Conservation (phyloP, 2,888 invertebrate species). For the Augochlorella aurata region DNA sequence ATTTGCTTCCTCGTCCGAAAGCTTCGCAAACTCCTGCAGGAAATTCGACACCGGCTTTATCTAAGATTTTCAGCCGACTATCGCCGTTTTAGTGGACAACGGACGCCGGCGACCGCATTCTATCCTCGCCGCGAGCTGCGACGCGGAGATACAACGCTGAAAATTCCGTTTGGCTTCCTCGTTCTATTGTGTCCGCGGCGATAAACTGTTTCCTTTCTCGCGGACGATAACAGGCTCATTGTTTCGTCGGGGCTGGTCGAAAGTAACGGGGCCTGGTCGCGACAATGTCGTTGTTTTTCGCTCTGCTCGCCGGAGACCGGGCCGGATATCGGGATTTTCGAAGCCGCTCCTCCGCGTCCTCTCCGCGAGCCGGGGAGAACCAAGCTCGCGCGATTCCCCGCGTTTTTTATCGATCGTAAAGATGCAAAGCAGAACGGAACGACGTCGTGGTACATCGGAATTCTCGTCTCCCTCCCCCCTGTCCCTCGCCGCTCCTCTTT, state of each 20-base stretch:
- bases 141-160: constrained; percentile 29
- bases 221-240: constrained; percentile 50
- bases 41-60: neutral
- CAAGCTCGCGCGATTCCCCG: neutral
- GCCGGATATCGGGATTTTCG: neutral
- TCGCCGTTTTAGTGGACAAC: neutral
- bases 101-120: constrained; percentile 17
- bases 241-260: constrained; percentile 28
- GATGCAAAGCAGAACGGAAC: constrained; percentile 41
- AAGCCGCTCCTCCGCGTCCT: neutral
- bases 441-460: constrained; percentile 1
- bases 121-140: constrained; percentile 29
- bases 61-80: neutral
- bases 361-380: neutral
- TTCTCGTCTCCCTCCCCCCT: neutral
- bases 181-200: constrained; percentile 58
- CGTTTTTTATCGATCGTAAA: constrained; percentile 42
- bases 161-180: constrained; percentile 52
- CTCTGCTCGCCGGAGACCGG: neutral
- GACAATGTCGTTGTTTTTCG: constrained; percentile 11
- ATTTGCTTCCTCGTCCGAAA: neutral
- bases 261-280: constrained; percentile 25
- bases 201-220: constrained; percentile 61
- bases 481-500: too few species aligned
- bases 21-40: neutral